Percentiles rank a stretch among this genome's conserved stretches.
Evolutionary conservation across 2,797 vertebrate species (phyloP).

Genomic region (Zenarchopterus dispar): DNA sequence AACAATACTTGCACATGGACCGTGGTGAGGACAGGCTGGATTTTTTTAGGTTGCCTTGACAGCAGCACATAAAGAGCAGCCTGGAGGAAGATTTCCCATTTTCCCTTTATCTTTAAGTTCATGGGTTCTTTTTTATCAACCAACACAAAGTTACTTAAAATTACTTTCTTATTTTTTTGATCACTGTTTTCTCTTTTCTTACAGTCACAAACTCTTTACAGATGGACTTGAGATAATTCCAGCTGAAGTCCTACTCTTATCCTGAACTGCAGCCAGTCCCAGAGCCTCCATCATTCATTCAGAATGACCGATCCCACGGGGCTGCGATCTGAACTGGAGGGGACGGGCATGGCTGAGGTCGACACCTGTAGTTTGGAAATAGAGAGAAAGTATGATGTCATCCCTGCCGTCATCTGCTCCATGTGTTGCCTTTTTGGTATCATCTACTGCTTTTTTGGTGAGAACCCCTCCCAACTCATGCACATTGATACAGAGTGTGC

Average conservation of each 20-base stretch:
- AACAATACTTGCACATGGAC: too few relatives aligned
- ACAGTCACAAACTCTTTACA: constrained; percentile 46
- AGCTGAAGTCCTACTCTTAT: constrained; percentile 18
- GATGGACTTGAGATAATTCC: constrained; percentile 76
- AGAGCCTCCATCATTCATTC: constrained; percentile 26
- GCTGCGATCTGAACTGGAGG: constrained; percentile 76
- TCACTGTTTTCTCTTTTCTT: constrained; percentile 27
- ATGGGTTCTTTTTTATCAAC: too few relatives aligned
- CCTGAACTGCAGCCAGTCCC: constrained; percentile 26
- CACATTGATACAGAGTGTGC: background rate
- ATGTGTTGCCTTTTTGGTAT: constrained; percentile 91
- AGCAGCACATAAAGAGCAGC: too few relatives aligned
- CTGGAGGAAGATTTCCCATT: too few relatives aligned
- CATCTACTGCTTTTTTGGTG: constrained; percentile 93
- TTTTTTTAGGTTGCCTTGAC: too few relatives aligned
- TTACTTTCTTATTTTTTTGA: background rate
- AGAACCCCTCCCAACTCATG: constrained; percentile 50
- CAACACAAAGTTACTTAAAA: background rate
- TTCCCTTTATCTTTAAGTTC: too few relatives aligned
- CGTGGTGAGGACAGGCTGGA: too few relatives aligned
- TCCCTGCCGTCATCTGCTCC: constrained; percentile 86
- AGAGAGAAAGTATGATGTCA: constrained; percentile 82
- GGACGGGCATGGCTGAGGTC: constrained; percentile 62
- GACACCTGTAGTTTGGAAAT: constrained; percentile 83
- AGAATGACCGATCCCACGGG: constrained; percentile 77